phyloP scores from a whole-genome alignment of 1,140 invertebrate genomes.

The Anoplophora glabripennis region DNA sequence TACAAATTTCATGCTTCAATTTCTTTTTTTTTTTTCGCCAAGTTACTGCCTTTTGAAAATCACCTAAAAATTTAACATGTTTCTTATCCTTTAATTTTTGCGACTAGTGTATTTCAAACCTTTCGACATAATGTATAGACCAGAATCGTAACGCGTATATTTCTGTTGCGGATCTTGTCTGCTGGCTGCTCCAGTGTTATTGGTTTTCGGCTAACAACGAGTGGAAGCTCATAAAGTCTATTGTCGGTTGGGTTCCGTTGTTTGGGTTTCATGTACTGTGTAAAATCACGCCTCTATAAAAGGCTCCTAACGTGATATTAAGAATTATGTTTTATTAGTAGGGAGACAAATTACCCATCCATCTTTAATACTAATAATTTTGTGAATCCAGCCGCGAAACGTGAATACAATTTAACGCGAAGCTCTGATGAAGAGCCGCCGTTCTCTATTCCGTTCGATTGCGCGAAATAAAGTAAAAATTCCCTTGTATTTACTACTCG shows the following conservation, averaged over 20 bases:
- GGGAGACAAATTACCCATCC: slow-evolving; percentile 1
- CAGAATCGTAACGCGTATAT: neutral
- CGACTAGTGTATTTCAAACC: neutral
- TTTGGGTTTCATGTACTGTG: slow-evolving; percentile 10
- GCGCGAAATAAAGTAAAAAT: no score
- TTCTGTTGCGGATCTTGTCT: neutral
- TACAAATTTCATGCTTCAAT: no score
- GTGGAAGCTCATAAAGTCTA: neutral
- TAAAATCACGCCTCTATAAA: slow-evolving; percentile 17
- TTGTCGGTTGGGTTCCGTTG: slow-evolving; percentile 6
- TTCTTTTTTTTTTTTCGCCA: no score
- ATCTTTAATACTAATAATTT: neutral
- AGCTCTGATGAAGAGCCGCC: no score
- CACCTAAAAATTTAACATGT: no score
- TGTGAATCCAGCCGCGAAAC: no score
- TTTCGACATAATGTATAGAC: neutral
- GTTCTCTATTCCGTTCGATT: no score
- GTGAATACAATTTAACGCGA: no score
- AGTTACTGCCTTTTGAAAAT: no score
- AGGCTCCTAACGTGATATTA: slow-evolving; percentile 12
- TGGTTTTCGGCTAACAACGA: neutral
- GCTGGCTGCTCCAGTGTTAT: neutral
- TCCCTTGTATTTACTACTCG: no score
- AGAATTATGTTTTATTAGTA: slow-evolving; percentile 4
- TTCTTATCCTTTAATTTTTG: no score